Base-by-base conservation (phyloP, 2,797 vertebrate genomes). In the Enteromius treurensis region DNA sequence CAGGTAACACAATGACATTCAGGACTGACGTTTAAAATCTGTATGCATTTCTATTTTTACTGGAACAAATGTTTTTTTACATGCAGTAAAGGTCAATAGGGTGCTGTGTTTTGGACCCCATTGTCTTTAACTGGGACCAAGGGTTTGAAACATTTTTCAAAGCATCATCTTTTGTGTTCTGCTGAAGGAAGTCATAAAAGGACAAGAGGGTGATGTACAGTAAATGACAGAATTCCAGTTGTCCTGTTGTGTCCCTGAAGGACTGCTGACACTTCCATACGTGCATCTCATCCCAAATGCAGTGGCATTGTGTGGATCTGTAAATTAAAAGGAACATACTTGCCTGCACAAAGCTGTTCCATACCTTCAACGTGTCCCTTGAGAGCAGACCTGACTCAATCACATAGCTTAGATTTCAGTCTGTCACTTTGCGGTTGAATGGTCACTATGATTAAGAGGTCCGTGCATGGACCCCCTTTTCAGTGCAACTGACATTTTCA, bases 391-490 rank as follows among this genome's bases (percentile, higher is more conserved):
- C 64, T 32, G 49, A 77, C 65, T 42, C 58, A 64, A 9, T 26
- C 32, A 34, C n/a, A n/a, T 17, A 55, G 77, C 34, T 60, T n/a
- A 45, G n/a, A 65, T 79, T 82, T 67, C 69, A 75, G 21, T 65
- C 42, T 40, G 62, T 71, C 53, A 67, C 26, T 0, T 62, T 62
- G 40, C 26, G 5, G 42, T 62, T 67, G 32, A 70, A 45, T 14
- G 42, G 45, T 77, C 76, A 42, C 26, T 34, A 13, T 67, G 64
- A 82, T 82, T 76, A 60, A 77, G 77, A 15, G 42, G 5, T 47
- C 19, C 19, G 32, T 14, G 26, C 58, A 49, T 9, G 37, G 21
- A 2, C 32, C 32, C 5, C 79, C 2, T 70, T 81, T 81, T 75
- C 37, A 65, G 15, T 81, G 23, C 49, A 80, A 10, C 60, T n/a